Evolutionary conservation across 2,113 vertebrate species (phyloP), one percentile per base, ranked within the genome.

Genomic region (Tragelaphus scriptus): DNA sequence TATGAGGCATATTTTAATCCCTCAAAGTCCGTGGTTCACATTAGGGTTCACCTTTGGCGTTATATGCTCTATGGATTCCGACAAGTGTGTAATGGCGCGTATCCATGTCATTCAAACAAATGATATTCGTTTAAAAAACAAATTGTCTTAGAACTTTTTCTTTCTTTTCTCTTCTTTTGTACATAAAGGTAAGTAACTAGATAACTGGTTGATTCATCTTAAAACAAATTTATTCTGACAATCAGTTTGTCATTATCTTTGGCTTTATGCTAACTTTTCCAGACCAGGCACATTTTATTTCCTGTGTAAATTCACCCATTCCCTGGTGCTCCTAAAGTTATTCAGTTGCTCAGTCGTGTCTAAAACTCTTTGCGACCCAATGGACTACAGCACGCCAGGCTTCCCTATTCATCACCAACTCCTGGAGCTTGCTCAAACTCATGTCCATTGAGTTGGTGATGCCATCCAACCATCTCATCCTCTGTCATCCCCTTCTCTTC

Each of bases 231-330:
- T 81, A 68, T 59, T 55, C 40, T 30, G 47, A 28, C 40, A 85
- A 19, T 30, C 30, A 79, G 12, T 59, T 30, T 80, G 44, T 88
- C 80, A 55, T 63, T 85, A 10, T 49, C 40, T 68, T 93, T 49
- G 30, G 11, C 30, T 90, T 86, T 71, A 79, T 80, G 40, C 49
- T 85, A 63, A 51, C 56, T 44, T 93, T 85, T 92, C 88, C 58
- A 79, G 85, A 82, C 59, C 25, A 56, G 25, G 6, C 32, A 25
- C 40, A 75, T 40, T 65, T 56, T 95, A 49, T 49, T 86, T 85
- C 84, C 32, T 85, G 26, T n/a, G 21, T 84, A 79, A 88, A 47
- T 80, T 89, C 49, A 61, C 26, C 58, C 44, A 6, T 89, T 80
- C 28, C 15, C 59, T 14, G 30, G 17, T 85, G 28, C n/a, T 96